Base-by-base conservation (phyloP, 2,797 vertebrate species). In the Champsocephalus esox region DNA sequence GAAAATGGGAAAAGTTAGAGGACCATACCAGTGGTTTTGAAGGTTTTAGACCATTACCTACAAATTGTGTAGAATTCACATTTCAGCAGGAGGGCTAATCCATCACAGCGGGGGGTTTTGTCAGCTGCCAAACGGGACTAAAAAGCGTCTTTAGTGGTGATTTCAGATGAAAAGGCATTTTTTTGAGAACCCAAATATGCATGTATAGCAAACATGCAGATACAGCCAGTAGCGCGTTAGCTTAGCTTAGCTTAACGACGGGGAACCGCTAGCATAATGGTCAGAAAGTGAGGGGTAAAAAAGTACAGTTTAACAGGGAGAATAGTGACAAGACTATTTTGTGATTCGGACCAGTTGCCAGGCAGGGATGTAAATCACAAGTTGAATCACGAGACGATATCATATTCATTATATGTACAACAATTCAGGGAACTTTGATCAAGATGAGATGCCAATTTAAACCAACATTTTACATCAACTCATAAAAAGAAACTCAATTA, bases 31-130 rank as follows among this genome's bases (percentile, higher is more conserved):
- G 69, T 38, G 77, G 34, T 52, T 84, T 28, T 64, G 46, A 72
- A 80, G 50, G 70, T 80, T 83, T 80, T 45, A 80, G 49, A 77
- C 59, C 70, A 80, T 77, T 77, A 69, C 45, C 61, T 77, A 49
- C 62, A 81, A 75, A 87, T 64, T 68, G 72, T 55, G 24, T 48
- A 54, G 19, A 54, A 19, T 54, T 70, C 55, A 62, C 52, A 60
- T 64, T 48, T 63, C 13, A 68, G 51, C 17, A 41, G 0, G 3
- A 79, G 10, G 57, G 34, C n/a, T 32, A 48, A 71, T 66, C 57
- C 32, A 62, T 66, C 66, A 76, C 50, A 1, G 10, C 1, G 17
- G 32, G 19, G 58, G n/a, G 14, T 38, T 9, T 57, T 71, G 0
- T 69, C 57, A 44, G 24, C 5, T 61, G 44, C 48, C 50, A 34